phyloP scores from a whole-genome alignment of 2,888 invertebrate species.

The Candidula unifasciata region DNA sequence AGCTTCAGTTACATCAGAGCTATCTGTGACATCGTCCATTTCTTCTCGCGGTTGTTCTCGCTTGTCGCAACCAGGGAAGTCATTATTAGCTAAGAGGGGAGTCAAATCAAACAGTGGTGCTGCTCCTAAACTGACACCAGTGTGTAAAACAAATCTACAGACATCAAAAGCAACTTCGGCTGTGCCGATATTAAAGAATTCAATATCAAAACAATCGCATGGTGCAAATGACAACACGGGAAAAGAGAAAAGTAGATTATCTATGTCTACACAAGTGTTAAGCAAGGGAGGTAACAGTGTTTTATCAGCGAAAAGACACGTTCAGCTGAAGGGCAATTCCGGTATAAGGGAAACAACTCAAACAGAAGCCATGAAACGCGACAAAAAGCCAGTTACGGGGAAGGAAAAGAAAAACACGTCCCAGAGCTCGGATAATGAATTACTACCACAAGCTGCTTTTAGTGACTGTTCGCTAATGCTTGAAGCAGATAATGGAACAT shows the following conservation, averaged over 20 bases:
- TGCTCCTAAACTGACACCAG: background rate
- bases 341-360: constrained; percentile 24
- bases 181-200: background rate
- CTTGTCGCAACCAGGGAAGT: background rate
- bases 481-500: background rate
- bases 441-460: background rate
- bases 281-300: background rate
- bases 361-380: background rate
- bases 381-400: background rate
- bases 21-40: constrained; percentile 21
- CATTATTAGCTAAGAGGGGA: background rate
- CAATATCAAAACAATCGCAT: background rate
- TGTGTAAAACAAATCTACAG: background rate
- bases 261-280: background rate
- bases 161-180: background rate
- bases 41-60: background rate
- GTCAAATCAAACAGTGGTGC: background rate
- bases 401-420: background rate
- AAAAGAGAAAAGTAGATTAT: background rate
- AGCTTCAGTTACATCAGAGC: constrained; percentile 12
- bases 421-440: background rate
- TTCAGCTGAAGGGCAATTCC: background rate
- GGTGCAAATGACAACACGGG: background rate
- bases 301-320: background rate
- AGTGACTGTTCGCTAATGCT: background rate